A percentile compares a stretch with the other conserved stretches of the same genome.
Conservation (phyloP, 2,113 vertebrate species). For the Malaclemys terrapin region DNA sequence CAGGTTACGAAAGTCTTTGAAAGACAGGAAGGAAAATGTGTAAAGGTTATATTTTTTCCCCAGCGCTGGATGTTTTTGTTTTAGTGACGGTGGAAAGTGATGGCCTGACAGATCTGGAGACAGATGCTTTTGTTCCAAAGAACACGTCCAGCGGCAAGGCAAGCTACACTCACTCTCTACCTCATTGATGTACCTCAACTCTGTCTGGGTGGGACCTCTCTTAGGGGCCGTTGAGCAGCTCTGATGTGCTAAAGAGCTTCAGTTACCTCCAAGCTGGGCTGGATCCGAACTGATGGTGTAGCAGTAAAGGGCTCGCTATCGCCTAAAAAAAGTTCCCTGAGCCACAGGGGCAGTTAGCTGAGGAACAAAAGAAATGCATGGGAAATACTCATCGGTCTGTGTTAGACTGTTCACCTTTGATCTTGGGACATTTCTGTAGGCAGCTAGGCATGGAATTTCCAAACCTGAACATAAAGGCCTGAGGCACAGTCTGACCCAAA, state of each 20-base stretch:
- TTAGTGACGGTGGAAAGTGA: slow-evolving; percentile 28
- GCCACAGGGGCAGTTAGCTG: neutral
- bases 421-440: neutral
- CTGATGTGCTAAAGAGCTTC: neutral
- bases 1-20: neutral
- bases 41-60: neutral
- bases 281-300: neutral
- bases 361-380: neutral
- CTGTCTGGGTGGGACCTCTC: neutral
- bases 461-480: neutral
- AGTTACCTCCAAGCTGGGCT: neutral
- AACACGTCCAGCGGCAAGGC: neutral
- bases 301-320: neutral
- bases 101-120: neutral
- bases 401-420: neutral
- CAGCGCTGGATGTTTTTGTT: neutral
- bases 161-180: too few species aligned
- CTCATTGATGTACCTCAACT: neutral
- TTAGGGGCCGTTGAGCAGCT: neutral
- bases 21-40: neutral
- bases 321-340: neutral
- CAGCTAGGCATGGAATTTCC: neutral
- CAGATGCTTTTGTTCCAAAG: neutral
- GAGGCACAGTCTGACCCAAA: neutral
- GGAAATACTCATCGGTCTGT: neutral